Evolutionary conservation across 2,888 invertebrate genomes (phyloP).

Genomic region (Thecophora atra): DNA sequence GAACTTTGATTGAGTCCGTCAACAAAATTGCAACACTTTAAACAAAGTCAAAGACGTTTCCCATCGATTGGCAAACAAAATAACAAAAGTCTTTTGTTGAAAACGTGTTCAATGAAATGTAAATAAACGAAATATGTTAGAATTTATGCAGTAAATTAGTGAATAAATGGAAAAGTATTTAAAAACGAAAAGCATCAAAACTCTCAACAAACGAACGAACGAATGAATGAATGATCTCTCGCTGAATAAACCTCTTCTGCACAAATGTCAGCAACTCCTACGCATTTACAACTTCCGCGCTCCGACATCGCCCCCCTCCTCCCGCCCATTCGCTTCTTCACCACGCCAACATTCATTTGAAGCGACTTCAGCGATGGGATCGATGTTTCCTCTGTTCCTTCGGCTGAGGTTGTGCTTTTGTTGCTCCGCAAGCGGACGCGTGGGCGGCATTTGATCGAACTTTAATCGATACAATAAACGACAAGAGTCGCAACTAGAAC

Average conservation of each 20-base stretch:
- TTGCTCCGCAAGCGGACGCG: constrained; percentile 3
- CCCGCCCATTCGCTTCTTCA: background rate
- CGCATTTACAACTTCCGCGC: background rate
- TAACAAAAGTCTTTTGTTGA: too few species aligned
- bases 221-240: background rate
- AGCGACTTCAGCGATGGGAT: background rate
- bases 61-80: too few species aligned
- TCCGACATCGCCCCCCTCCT: background rate
- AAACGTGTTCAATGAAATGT: too few species aligned
- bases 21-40: too few species aligned
- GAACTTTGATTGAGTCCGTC: too few species aligned
- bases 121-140: too few species aligned
- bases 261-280: constrained; percentile 9
- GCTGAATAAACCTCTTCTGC: background rate
- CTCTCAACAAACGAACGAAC: background rate
- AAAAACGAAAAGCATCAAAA: too few species aligned
- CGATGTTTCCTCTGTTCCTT: background rate
- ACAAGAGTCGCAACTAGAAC: background rate
- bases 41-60: too few species aligned
- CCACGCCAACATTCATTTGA: background rate
- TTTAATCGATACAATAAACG: constrained; percentile 5
- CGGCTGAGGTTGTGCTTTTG: constrained; percentile 4
- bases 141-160: too few species aligned
- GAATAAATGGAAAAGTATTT: too few species aligned
- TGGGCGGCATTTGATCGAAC: constrained; percentile 28